Evolutionary conservation across 2,888 invertebrate species (phyloP).

Genomic region (Drosophila mettleri): DNA sequence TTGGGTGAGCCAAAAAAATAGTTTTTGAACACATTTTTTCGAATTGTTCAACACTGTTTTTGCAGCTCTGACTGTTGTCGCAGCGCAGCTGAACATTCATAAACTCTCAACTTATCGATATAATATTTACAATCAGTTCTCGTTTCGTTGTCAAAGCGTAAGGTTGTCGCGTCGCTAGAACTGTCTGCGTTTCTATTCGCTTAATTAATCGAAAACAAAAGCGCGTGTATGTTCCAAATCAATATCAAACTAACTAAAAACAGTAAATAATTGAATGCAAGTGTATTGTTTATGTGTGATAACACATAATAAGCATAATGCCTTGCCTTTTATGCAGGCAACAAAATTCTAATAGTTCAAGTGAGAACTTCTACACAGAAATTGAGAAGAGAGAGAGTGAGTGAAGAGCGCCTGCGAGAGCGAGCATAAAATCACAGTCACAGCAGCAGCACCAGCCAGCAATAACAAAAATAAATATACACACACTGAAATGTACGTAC

Average conservation of each 20-base stretch:
- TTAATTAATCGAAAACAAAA: conserved; percentile 58
- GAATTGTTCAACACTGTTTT: conserved; percentile 18
- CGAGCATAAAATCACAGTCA: conserved; percentile 72
- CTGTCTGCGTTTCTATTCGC: conserved; percentile 21
- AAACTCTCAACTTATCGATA: conserved; percentile 35
- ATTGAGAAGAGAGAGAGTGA: conserved; percentile 34
- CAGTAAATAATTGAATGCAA: conserved; percentile 28
- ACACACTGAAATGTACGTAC: conserved; percentile 39
- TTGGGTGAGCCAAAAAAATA: conserved; percentile 2
- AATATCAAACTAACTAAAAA: conserved; percentile 47
- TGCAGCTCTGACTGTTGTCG: conserved; percentile 35
- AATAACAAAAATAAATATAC: conserved; percentile 74
- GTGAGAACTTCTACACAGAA: conserved; percentile 34
- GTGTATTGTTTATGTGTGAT: conserved; percentile 32
- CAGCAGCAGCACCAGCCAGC: conserved; percentile 55
- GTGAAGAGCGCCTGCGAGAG: conserved; percentile 45
- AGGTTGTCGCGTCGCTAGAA: conserved; percentile 28
- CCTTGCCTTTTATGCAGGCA: conserved; percentile 23
- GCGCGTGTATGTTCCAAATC: conserved; percentile 52
- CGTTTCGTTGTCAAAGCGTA: conserved; percentile 48
- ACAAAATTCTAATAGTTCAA: conserved; percentile 49
- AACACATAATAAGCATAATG: conserved; percentile 42
- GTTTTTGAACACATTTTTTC: not conserved
- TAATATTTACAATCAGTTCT: conserved; percentile 50
- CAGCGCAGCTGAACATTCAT: conserved; percentile 25